A percentile compares a stretch with the other conserved stretches of the same genome.
phyloP scores from a whole-genome alignment of 2,797 vertebrate species.

The Hirundo rustica region DNA sequence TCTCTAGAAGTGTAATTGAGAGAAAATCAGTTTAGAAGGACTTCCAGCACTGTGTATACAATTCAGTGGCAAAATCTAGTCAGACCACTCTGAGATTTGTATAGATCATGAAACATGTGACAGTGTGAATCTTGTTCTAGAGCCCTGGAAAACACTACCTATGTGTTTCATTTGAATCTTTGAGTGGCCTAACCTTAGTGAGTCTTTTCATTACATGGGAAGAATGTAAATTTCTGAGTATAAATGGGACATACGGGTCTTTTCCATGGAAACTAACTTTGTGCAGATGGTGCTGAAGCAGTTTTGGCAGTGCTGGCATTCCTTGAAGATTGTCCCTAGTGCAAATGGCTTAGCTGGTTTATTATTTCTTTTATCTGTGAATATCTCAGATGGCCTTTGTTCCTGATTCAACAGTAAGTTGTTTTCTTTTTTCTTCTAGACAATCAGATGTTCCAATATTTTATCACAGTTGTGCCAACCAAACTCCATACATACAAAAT shows the following conservation, averaged over 20 bases:
- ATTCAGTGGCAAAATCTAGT: not conserved
- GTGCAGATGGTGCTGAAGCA: not conserved
- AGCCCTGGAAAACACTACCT: not conserved
- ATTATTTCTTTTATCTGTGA: not conserved
- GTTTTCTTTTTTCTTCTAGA: constrained; percentile 76
- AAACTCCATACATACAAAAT: constrained; percentile 93
- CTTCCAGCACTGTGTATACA: not conserved
- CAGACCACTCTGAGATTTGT: not conserved
- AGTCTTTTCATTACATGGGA: not conserved
- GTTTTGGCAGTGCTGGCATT: not conserved
- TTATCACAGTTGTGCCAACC: constrained; percentile 98
- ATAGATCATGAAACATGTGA: not conserved
- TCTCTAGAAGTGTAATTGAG: not conserved
- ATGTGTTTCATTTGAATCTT: not conserved
- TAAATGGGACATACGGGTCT: not conserved
- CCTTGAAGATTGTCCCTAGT: not conserved
- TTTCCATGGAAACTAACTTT: not conserved
- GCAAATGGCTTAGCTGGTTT: not conserved
- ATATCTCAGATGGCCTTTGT: not conserved
- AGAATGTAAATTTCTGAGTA: not conserved
- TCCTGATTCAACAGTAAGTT: not conserved
- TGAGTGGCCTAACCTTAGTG: not conserved
- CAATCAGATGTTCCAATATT: constrained; percentile 99
- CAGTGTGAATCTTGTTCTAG: not conserved
- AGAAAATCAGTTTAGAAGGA: not conserved